Percentiles rank a stretch among this genome's conserved stretches.
phyloP scores from a whole-genome alignment of 64 coral and sea anemone species.

The Acropora yongei region DNA sequence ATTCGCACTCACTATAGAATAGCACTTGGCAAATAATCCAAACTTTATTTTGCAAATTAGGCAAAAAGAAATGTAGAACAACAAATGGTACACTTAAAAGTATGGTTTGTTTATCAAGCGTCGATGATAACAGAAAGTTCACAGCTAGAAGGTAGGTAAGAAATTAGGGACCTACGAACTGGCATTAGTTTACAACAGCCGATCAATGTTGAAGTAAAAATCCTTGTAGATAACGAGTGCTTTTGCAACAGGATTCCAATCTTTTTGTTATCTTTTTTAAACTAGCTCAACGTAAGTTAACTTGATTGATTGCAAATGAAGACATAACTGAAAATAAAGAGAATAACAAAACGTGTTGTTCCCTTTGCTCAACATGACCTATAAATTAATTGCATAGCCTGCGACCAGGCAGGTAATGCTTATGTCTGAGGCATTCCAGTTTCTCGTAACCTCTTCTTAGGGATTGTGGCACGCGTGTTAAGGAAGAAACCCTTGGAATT shows the following conservation, averaged over 20 bases:
- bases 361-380: too few relatives aligned
- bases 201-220: not conserved
- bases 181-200: not conserved
- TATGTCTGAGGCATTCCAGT: too few relatives aligned
- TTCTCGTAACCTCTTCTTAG: too few relatives aligned
- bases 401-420: too few relatives aligned
- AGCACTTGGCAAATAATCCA: not conserved
- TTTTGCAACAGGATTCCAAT: not conserved
- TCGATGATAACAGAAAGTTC: too few relatives aligned
- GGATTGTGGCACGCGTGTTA: too few relatives aligned
- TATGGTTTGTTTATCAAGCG: not conserved
- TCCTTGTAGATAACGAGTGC: not conserved
- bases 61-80: not conserved
- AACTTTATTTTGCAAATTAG: not conserved
- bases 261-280: not conserved
- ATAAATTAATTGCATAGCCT: too few relatives aligned
- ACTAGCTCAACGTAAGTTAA: not conserved
- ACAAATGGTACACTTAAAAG: not conserved
- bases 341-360: not conserved
- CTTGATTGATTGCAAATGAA: not conserved
- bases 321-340: not conserved
- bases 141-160: too few relatives aligned
- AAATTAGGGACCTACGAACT: too few relatives aligned
- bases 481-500: too few relatives aligned
- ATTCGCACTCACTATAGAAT: not conserved